A percentile compares a stretch with the other conserved stretches of the same genome.
Conservation (phyloP, 2,888 invertebrate genomes). For the Sesamia inferens region DNA sequence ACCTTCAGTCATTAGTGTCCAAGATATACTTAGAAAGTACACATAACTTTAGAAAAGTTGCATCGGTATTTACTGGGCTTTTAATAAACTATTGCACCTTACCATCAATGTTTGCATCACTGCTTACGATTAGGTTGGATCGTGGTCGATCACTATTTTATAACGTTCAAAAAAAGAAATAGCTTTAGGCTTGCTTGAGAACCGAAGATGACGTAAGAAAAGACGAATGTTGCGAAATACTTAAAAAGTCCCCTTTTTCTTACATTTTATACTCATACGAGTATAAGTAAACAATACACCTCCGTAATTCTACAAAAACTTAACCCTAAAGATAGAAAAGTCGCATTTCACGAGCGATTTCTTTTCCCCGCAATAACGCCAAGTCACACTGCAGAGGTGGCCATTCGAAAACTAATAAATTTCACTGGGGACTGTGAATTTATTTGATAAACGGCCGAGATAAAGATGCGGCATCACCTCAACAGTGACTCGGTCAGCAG, state of each 20-base stretch:
- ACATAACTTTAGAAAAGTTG: no score
- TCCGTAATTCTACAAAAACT: slow-evolving; percentile 57
- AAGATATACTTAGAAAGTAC: no score
- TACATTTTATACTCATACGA: slow-evolving; percentile 4
- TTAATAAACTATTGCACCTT: no score
- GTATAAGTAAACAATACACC: slow-evolving; percentile 44
- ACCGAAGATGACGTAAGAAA: no score
- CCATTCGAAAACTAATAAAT: slow-evolving; percentile 87
- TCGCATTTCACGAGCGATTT: slow-evolving; percentile 74
- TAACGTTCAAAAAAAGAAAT: no score
- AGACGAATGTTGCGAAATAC: neutral
- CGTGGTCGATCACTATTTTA: no score
- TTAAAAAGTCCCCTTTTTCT: slow-evolving; percentile 5
- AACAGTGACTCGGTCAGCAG: slow-evolving; percentile 76
- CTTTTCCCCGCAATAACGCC: slow-evolving; percentile 77
- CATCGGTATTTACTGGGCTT: no score
- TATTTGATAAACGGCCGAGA: slow-evolving; percentile 87
- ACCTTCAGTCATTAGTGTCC: no score
- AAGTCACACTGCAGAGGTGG: slow-evolving; percentile 80
- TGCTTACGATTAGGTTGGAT: no score
- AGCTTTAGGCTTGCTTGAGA: no score
- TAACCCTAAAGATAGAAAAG: slow-evolving; percentile 67
- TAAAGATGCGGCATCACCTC: slow-evolving; percentile 79
- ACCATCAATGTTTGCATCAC: no score
- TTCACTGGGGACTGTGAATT: slow-evolving; percentile 84